Percentiles rank a stretch among this genome's conserved stretches.
Conservation (phyloP, 1,140 invertebrate species). For the Pachypeltis micranthus region DNA sequence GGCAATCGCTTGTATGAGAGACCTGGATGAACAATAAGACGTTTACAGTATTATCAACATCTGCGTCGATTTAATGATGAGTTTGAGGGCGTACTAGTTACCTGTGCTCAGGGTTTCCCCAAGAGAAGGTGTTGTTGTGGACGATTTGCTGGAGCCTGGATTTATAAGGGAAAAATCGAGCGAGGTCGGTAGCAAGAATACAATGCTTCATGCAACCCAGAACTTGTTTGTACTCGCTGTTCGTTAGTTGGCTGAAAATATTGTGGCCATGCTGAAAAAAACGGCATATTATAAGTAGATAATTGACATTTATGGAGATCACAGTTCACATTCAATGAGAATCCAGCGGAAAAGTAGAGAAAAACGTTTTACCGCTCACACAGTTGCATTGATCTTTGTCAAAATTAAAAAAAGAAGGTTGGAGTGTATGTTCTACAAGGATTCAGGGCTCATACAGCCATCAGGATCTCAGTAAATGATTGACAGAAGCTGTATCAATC, state of each 20-base stretch:
- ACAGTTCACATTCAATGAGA: not conserved
- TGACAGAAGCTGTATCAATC: too few species aligned
- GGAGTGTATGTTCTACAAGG: too few species aligned
- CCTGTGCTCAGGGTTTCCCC: slow-evolving; percentile 50
- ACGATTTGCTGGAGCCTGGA: slow-evolving; percentile 47
- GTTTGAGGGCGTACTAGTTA: too few species aligned
- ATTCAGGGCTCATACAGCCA: too few species aligned
- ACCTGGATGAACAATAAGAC: slow-evolving; percentile 31
- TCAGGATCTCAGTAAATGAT: too few species aligned
- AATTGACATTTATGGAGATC: not conserved
- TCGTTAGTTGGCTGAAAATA: slow-evolving; percentile 60
- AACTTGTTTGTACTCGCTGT: slow-evolving; percentile 64
- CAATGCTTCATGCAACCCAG: slow-evolving; percentile 63
- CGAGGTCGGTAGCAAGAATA: slow-evolving; percentile 73
- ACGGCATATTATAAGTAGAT: slow-evolving; percentile 9
- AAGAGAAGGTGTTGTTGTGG: slow-evolving; percentile 44
- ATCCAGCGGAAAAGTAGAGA: not conserved
- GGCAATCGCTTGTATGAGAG: slow-evolving; percentile 54
- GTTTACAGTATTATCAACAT: too few species aligned
- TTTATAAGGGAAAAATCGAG: slow-evolving; percentile 66
- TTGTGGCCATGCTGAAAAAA: slow-evolving; percentile 59
- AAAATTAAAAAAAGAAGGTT: too few species aligned
- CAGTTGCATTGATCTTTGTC: too few species aligned
- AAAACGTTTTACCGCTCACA: too few species aligned
- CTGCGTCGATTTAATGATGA: too few species aligned